Evolutionary conservation across 2,797 vertebrate genomes (phyloP).

Genomic region (Gila robusta): DNA sequence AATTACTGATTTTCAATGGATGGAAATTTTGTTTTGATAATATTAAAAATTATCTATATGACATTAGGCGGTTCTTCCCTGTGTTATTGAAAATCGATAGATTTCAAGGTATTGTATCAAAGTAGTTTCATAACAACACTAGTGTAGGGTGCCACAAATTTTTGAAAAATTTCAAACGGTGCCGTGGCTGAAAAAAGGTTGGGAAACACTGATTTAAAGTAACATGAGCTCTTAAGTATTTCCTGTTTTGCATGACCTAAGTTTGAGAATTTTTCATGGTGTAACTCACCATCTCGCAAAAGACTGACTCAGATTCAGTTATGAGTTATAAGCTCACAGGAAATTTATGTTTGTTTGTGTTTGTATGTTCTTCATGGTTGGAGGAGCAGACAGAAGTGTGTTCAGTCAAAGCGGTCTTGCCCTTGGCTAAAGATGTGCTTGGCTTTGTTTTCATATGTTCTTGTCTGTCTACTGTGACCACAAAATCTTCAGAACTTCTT

Average conservation of each 20-base stretch:
- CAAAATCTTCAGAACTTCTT: slow-evolving; percentile 33
- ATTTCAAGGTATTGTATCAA: too few relatives aligned
- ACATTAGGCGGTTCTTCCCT: too few relatives aligned
- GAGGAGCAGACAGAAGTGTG: neutral
- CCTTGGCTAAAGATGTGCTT: slow-evolving; percentile 14
- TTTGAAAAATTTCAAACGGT: too few relatives aligned
- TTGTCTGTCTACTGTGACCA: slow-evolving; percentile 47
- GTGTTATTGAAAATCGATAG: too few relatives aligned
- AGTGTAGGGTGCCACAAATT: too few relatives aligned
- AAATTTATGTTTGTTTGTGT: neutral
- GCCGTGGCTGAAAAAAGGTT: too few relatives aligned
- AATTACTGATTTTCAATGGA: too few relatives aligned
- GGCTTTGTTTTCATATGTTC: slow-evolving; percentile 27
- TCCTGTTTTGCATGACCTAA: neutral
- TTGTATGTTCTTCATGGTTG: neutral
- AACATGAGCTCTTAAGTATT: slow-evolving; percentile 14
- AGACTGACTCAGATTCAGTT: neutral
- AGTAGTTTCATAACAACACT: too few relatives aligned
- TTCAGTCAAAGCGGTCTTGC: neutral
- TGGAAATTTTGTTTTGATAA: too few relatives aligned
- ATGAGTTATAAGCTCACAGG: neutral
- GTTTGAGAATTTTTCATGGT: neutral
- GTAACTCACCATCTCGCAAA: neutral
- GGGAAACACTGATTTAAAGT: neutral
- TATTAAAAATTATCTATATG: too few relatives aligned